Base-by-base conservation (phyloP, 2,888 invertebrate genomes). In the Xylota sylvarum region DNA sequence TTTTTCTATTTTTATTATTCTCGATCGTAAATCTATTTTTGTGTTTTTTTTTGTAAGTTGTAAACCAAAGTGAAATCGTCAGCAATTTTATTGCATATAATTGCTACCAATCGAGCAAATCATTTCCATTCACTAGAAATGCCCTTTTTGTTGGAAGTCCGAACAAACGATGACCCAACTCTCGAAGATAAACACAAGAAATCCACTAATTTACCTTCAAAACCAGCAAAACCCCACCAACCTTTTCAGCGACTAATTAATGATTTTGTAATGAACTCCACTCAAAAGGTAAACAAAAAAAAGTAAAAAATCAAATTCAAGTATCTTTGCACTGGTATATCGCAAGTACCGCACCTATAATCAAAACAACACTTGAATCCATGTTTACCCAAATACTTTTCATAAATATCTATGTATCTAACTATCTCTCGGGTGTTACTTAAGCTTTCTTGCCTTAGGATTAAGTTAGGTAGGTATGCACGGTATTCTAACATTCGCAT, bases 301-400 rank as follows among this genome's bases (percentile, higher is more conserved):
- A 55, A 55, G 14, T 55, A 12, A 69, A 37, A 72, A 50, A 48
- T 55, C 12, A 48, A 58, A 40, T 43, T 76, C 43, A 17, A 50
- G 72, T 78, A 46, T 60, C 62, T 62, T 52, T 69, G 58, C 46
- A 73, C 64, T 14, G 19, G 19, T 17, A 27, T 30, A 52, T 17
- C 30, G 56, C 60, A 78, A 67, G 74, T 79, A 84, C 74, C 79
- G 84, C 84, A 64, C 84, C 84, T 69, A 84, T 74, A 79, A 84
- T 84, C 79, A 74, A 79, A 79, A 73, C 64, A 74, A 74, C 56
- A 64, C 69, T 56, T 37, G 30, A 65, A 46, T 70, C 14, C 52
- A 35, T 56, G 55, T 69, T 60, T 60, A 43, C 52, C 37, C 52
- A 72, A 65, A 72, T 56, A 37, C 48, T 48, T 62, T 65, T 67